These are phyloP conservation scores for Drosophila sulfurigaster DNA, from an alignment of 1,140 invertebrate genomes.

Conservation along the genomic window DNA sequence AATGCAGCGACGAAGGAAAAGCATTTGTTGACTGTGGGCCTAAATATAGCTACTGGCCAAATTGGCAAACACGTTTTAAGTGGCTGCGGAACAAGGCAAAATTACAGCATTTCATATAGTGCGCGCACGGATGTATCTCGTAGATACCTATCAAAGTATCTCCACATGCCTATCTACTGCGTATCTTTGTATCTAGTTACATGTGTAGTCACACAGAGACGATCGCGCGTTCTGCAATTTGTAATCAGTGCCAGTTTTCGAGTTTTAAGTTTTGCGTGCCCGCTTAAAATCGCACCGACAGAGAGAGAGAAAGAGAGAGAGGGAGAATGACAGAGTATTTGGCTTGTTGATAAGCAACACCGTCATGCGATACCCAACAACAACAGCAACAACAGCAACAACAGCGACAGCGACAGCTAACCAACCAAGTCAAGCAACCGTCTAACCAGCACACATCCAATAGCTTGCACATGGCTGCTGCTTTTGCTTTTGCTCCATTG, in stretches of 20 bases:
- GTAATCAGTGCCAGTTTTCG: constrained; percentile 31
- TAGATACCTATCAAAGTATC: constrained; percentile 6
- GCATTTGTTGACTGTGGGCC: constrained; percentile 5
- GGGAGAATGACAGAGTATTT: neutral
- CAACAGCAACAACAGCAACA: no score
- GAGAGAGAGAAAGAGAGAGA: neutral
- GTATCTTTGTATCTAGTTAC: constrained; percentile 19
- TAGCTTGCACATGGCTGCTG: constrained; percentile 41
- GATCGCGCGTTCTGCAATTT: neutral
- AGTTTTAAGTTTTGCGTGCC: constrained; percentile 27
- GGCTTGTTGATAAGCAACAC: constrained; percentile 38
- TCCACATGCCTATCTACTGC: constrained; percentile 12
- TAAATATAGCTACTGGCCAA: constrained; percentile 41
- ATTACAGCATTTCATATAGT: constrained; percentile 45
- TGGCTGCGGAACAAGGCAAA: constrained; percentile 21
- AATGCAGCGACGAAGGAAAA: constrained; percentile 34
- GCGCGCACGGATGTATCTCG: constrained; percentile 29
- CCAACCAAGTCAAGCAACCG: constrained; percentile 11
- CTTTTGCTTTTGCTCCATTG: constrained; percentile 7
- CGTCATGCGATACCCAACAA: constrained; percentile 42
- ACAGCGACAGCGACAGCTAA: neutral
- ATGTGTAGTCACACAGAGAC: neutral
- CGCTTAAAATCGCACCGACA: constrained; percentile 18
- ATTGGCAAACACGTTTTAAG: constrained; percentile 50
- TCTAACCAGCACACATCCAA: constrained; percentile 18